Conservation (phyloP, 2,888 invertebrate genomes). For the Beris morrisii region DNA sequence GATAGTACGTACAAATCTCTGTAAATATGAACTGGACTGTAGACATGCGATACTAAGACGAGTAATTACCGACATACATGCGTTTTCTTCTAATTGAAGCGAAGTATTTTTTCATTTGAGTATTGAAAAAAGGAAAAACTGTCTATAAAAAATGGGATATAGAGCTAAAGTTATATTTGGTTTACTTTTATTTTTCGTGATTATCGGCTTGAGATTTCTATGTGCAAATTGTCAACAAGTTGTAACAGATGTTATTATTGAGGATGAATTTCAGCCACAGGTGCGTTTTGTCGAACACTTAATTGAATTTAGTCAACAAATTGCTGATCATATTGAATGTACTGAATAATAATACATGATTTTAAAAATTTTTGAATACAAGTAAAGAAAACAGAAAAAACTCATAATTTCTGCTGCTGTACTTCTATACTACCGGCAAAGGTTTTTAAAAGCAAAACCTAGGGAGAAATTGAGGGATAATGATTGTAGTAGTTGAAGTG, state of each 20-base stretch:
- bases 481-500: too few relatives aligned
- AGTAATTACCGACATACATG: slow-evolving; percentile 19
- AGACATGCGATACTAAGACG: slow-evolving; percentile 14
- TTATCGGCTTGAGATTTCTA: slow-evolving; percentile 42
- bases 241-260: slow-evolving; percentile 6
- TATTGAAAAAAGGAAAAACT: slow-evolving; percentile 4
- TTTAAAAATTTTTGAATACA: too few relatives aligned
- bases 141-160: slow-evolving; percentile 38
- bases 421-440: too few relatives aligned
- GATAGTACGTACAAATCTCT: too few relatives aligned
- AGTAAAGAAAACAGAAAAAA: too few relatives aligned
- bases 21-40: background rate
- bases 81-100: slow-evolving; percentile 17
- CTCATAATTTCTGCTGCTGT: too few relatives aligned
- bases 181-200: slow-evolving; percentile 40
- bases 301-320: too few relatives aligned
- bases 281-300: slow-evolving; percentile 11
- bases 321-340: too few relatives aligned
- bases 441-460: too few relatives aligned
- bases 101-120: background rate
- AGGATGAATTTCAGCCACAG: slow-evolving; percentile 28
- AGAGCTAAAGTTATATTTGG: slow-evolving; percentile 42
- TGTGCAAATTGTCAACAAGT: slow-evolving; percentile 42
- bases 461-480: too few relatives aligned
- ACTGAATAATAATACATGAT: too few relatives aligned